Evolutionary conservation across 2,797 vertebrate species (phyloP), one percentile per base, ranked within the genome.

Genomic region (Myotis planiceps): DNA sequence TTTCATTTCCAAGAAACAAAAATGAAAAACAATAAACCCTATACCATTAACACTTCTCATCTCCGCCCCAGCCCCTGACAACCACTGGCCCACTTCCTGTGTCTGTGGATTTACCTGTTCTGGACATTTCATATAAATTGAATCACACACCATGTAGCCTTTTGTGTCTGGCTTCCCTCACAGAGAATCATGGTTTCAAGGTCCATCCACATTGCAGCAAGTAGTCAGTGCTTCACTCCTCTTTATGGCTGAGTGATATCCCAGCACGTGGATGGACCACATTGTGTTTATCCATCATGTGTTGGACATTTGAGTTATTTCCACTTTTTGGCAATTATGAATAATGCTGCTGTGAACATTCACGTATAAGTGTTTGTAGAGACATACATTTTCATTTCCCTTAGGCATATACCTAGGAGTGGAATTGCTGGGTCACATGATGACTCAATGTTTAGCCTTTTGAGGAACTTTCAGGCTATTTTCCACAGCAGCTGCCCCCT

Each of bases 151-250:
- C 4, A 2, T 39, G 42, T 10, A 32, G 27, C 14, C 32, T 37
- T 42, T 29, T 49, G 39, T 27, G 51, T 32, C 74, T 27, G 42
- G 47, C 15, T 7, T 60, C 51, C 13, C 37, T 69, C 72, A 37
- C 29, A n/a, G 34, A 34, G 53, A 2, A 0, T 7, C 4, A 2
- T 63, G 42, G 32, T 14, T n/a, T 45, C 29, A 21, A 9, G 34
- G 66, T 45, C 47, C 10, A 1, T 34, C 45, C 83, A 45, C 0
- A 0, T 2, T 19, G 34, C 1, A 1, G 53, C 1, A 0, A 0
- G 21, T 16, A 58, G 55, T 53, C 34, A 16, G 45, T 0, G 34
- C 23, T 10, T 65, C 16, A 0, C 9, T 21, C 15, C 34, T 29
- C 23, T 29, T 23, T 0, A 0, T 3, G 66, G 16, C 53, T 2